A percentile compares a stretch with the other conserved stretches of the same genome.
phyloP scores from a whole-genome alignment of 2,888 invertebrate species.

The Limnephilus lunatus region DNA sequence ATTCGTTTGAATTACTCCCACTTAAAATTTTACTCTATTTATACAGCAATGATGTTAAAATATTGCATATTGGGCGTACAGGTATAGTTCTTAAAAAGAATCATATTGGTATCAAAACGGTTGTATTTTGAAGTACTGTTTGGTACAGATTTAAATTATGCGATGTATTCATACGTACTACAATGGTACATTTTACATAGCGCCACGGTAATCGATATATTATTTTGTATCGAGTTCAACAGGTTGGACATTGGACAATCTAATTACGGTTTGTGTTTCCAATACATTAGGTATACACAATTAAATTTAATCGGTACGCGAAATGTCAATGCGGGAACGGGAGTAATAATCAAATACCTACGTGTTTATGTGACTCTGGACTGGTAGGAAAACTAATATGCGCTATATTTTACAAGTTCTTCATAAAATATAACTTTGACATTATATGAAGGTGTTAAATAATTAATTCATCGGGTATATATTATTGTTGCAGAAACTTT shows the following conservation, averaged over 20 bases:
- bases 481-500: too few species aligned
- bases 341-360: not conserved
- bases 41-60: not conserved
- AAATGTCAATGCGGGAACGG: not conserved
- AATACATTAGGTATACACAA: constrained; percentile 13
- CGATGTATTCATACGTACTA: not conserved
- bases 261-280: constrained; percentile 32
- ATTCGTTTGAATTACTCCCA: too few species aligned
- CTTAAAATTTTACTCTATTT: not conserved
- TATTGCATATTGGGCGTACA: not conserved
- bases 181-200: not conserved
- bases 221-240: not conserved
- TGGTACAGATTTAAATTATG: not conserved
- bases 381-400: not conserved
- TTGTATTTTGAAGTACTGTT: not conserved
- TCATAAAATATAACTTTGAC: not conserved
- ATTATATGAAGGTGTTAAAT: not conserved
- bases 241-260: constrained; percentile 3
- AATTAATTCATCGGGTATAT: too few species aligned
- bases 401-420: not conserved
- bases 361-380: not conserved
- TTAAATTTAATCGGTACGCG: constrained; percentile 36
- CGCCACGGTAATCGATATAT: not conserved
- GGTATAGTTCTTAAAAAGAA: not conserved
- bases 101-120: not conserved